A percentile compares a stretch with the other conserved stretches of the same genome.
Evolutionary conservation across 2,888 invertebrate species (phyloP).

Genomic region (Bombyx huttoni): DNA sequence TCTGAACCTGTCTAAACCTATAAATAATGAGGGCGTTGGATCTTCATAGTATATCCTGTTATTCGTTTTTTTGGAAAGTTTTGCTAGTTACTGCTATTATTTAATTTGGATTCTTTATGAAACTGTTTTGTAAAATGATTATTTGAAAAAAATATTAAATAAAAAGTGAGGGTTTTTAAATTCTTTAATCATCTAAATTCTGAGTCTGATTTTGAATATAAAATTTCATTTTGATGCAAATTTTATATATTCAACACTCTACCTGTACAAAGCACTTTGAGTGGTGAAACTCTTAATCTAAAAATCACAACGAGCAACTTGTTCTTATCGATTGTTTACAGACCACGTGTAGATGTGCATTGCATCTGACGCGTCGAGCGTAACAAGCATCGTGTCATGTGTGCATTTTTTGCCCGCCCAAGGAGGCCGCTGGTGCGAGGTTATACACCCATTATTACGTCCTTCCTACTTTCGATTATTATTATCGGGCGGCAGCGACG

Average conservation of each 20-base stretch:
- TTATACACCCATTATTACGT: slow-evolving; percentile 74
- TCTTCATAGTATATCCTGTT: slow-evolving; percentile 4
- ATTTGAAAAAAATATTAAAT: too few relatives aligned
- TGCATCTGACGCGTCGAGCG: slow-evolving; percentile 32
- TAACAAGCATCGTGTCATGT: slow-evolving; percentile 45
- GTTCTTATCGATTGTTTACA: slow-evolving; percentile 50
- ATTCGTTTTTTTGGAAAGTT: too few relatives aligned
- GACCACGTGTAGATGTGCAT: slow-evolving; percentile 32
- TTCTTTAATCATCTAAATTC: too few relatives aligned
- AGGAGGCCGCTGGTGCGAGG: slow-evolving; percentile 72
- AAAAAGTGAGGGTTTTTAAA: too few relatives aligned
- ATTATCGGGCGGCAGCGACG: slow-evolving; percentile 70
- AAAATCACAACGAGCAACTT: slow-evolving; percentile 3
- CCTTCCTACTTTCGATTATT: slow-evolving; percentile 74
- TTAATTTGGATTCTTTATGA: too few relatives aligned
- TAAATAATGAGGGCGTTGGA: slow-evolving; percentile 28
- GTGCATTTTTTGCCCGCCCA: slow-evolving; percentile 73
- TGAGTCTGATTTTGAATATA: too few relatives aligned
- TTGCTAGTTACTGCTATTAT: too few relatives aligned
- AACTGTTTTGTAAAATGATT: too few relatives aligned
- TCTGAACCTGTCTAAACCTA: slow-evolving; percentile 41
- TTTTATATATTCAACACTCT: too few relatives aligned
- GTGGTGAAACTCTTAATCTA: too few relatives aligned
- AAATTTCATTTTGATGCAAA: too few relatives aligned
- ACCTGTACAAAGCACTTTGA: too few relatives aligned